These are phyloP conservation scores for Drosophila nigromelanica DNA, from an alignment of 1,140 invertebrate genomes.

Conservation along the genomic window DNA sequence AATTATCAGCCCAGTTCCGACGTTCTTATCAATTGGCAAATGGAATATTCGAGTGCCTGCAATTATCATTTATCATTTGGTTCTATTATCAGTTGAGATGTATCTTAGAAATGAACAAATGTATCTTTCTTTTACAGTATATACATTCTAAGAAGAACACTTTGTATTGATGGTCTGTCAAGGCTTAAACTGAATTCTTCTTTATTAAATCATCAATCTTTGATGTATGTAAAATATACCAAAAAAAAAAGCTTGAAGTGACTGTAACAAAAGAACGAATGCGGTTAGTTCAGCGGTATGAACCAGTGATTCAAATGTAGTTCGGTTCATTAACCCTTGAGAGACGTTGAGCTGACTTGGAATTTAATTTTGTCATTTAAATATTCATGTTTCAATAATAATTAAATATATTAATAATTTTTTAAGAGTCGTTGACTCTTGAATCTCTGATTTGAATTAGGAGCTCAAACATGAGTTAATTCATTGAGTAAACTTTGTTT, in stretches of 20 bases:
- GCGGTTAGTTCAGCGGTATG: neutral
- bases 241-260: no score
- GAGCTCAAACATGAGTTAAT: no score
- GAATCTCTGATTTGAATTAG: no score
- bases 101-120: slow-evolving; percentile 32
- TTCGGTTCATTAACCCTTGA: neutral
- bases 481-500: no score
- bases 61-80: slow-evolving; percentile 41
- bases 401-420: no score
- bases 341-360: neutral
- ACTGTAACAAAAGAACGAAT: neutral
- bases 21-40: slow-evolving; percentile 53
- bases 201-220: no score
- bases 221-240: no score
- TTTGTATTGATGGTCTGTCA: no score
- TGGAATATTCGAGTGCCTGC: slow-evolving; percentile 40
- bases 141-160: neutral
- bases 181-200: no score
- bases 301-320: neutral
- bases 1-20: slow-evolving; percentile 32
- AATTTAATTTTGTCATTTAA: no score
- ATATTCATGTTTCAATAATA: no score
- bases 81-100: slow-evolving; percentile 20
- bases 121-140: slow-evolving; percentile 13
- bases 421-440: no score